phyloP scores from a whole-genome alignment of 2,113 vertebrate genomes.

The Anguilla rostrata region DNA sequence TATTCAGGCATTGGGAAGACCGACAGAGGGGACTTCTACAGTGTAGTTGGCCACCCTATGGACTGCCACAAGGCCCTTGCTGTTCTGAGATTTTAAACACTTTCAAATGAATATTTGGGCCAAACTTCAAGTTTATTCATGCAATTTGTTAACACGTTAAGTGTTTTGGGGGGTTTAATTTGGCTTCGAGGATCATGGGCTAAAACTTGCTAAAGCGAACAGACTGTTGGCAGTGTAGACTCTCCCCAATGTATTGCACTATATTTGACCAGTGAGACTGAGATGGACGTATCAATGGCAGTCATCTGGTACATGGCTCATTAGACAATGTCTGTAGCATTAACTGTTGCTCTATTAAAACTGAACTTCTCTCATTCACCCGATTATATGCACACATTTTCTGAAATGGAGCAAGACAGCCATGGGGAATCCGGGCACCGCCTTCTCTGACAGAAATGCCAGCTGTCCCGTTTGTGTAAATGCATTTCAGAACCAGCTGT shows the following conservation, averaged over 20 bases:
- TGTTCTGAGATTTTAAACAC: background rate
- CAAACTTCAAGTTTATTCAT: no score
- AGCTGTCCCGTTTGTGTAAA: background rate
- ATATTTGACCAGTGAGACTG: no score
- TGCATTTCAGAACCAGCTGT: background rate
- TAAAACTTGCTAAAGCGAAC: background rate
- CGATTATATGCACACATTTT: background rate
- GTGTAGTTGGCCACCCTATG: no score
- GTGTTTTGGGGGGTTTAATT: background rate
- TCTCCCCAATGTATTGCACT: constrained; percentile 22
- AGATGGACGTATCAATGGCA: no score
- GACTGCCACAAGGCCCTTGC: background rate
- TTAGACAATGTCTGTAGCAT: no score
- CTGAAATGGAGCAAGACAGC: background rate
- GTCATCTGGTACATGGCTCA: no score
- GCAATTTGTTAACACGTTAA: no score
- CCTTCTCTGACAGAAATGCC: background rate
- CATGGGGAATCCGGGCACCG: background rate
- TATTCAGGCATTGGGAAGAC: no score
- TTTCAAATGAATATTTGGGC: no score
- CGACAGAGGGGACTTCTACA: no score
- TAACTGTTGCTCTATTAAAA: no score
- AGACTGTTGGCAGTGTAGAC: constrained; percentile 32
- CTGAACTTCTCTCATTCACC: no score
- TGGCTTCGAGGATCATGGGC: constrained; percentile 8